phyloP scores from a whole-genome alignment of 2,797 vertebrate species.

The Buceros bicornis region DNA sequence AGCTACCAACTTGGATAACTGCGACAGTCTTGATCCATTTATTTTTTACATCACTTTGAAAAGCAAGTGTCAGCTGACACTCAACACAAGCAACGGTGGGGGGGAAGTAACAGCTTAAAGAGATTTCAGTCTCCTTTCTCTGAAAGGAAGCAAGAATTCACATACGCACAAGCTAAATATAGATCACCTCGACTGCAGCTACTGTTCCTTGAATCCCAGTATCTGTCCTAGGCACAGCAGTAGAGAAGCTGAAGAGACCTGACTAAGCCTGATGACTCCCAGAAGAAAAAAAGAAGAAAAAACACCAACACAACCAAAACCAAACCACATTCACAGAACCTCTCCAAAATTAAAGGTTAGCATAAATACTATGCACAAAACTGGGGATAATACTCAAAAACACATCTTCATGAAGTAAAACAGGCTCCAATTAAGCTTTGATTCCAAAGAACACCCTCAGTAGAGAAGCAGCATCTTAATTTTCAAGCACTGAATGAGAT shows the following conservation, averaged over 20 bases:
- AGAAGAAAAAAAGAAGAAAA: neutral
- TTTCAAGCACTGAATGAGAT: neutral
- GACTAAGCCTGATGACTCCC: neutral
- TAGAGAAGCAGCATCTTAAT: neutral
- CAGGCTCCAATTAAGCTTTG: neutral
- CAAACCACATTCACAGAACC: neutral
- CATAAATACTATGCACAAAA: neutral
- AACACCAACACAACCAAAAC: neutral
- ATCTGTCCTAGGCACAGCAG: neutral
- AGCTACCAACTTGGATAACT: constrained; percentile 10
- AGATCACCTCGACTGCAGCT: neutral
- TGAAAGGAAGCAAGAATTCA: neutral
- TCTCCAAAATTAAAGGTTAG: neutral
- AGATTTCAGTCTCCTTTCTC: neutral
- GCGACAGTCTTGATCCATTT: constrained; percentile 1
- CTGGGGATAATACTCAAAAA: neutral
- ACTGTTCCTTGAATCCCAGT: neutral
- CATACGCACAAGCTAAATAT: neutral
- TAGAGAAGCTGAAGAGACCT: neutral
- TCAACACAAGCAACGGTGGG: neutral
- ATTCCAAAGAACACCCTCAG: neutral
- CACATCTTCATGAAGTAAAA: neutral
- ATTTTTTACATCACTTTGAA: neutral
- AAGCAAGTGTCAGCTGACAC: constrained; percentile 20
- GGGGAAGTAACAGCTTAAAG: constrained; percentile 6